These are phyloP conservation scores for Climacteris rufus DNA, from an alignment of 2,113 vertebrate species.

Conservation along the genomic window DNA sequence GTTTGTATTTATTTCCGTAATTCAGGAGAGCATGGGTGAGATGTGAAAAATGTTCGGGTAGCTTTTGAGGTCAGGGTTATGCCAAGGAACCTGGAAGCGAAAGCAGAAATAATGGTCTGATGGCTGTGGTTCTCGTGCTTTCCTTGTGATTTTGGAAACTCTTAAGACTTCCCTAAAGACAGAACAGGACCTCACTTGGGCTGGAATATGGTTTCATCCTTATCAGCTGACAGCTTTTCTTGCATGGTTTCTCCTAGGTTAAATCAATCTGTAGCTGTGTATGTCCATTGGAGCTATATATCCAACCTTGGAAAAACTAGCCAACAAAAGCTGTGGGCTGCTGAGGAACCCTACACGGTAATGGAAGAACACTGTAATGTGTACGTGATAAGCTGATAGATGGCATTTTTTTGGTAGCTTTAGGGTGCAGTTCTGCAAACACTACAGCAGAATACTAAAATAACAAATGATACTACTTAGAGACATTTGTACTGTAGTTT, in stretches of 20 bases:
- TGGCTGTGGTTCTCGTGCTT: not conserved
- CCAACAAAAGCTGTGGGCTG: not conserved
- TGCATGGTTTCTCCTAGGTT: not conserved
- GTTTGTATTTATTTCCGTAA: not conserved
- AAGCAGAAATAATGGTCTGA: not conserved
- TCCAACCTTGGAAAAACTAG: not conserved
- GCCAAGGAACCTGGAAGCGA: not conserved
- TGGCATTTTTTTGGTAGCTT: not conserved
- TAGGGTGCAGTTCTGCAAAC: not conserved
- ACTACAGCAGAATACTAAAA: not conserved
- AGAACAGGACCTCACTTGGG: not conserved
- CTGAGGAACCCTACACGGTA: not conserved
- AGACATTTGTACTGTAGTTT: not conserved
- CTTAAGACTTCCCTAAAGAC: not conserved
- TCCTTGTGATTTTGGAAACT: not conserved
- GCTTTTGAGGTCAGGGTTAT: not conserved
- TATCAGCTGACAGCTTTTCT: not conserved
- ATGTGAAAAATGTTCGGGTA: not conserved
- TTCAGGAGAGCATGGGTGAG: not conserved
- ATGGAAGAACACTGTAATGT: not conserved
- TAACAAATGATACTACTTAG: not conserved
- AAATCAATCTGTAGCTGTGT: not conserved
- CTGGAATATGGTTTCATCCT: not conserved
- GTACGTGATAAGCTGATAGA: not conserved
- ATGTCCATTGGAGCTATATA: not conserved